Evolutionary conservation across 2,888 invertebrate species (phyloP).

Genomic region (Actias luna): DNA sequence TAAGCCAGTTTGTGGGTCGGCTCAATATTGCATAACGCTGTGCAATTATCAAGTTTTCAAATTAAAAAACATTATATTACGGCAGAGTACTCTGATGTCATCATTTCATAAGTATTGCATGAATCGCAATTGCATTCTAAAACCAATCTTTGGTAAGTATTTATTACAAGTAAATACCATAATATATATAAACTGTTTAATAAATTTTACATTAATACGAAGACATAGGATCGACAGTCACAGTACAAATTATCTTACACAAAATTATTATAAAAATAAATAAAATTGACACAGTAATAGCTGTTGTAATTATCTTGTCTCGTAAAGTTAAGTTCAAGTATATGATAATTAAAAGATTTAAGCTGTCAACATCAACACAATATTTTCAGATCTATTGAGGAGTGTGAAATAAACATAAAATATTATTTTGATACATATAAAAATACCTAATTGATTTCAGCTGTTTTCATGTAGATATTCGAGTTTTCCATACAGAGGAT

Average conservation of each 20-base stretch:
- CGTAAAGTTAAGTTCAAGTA: background rate
- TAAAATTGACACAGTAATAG: conserved; percentile 33
- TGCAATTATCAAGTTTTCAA: background rate
- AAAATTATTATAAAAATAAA: conserved; percentile 25
- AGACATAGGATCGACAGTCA: conserved; percentile 24
- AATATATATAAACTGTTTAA: conserved; percentile 7
- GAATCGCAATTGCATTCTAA: no score
- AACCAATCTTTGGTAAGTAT: conserved; percentile 31
- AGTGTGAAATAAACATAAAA: conserved; percentile 50
- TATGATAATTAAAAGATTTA: background rate
- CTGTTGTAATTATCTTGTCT: conserved; percentile 29
- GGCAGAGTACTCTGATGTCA: background rate
- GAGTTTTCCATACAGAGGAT: conserved; percentile 75
- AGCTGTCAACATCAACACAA: conserved; percentile 52
- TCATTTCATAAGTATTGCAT: conserved; percentile 27
- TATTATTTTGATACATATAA: conserved; percentile 34
- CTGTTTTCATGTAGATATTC: conserved; percentile 77
- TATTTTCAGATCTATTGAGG: conserved; percentile 66
- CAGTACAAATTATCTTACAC: background rate
- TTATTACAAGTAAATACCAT: background rate
- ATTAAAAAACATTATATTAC: background rate
- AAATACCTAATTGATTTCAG: conserved; percentile 18
- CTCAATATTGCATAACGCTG: no score
- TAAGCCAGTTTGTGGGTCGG: no score
- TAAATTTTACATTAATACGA: conserved; percentile 19